Conservation (phyloP, 2,113 vertebrate genomes). For the Saimiri boliviensis region DNA sequence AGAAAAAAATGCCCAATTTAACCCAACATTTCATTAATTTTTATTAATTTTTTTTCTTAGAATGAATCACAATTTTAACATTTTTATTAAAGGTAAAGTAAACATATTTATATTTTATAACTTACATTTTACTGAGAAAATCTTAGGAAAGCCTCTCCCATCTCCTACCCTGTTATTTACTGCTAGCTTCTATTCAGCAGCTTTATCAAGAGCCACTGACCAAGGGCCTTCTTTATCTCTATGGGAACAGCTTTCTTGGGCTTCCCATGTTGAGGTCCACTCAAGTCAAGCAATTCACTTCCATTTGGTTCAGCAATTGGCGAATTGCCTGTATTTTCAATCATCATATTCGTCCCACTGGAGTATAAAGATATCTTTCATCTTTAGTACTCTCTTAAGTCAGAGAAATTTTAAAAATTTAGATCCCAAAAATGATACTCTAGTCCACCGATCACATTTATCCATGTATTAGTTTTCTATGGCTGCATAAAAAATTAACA, state of each 20-base stretch:
- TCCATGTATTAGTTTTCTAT: neutral
- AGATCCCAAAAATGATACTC: neutral
- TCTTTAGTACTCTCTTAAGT: neutral
- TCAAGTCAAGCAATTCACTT: neutral
- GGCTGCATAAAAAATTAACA: neutral
- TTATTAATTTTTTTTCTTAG: neutral
- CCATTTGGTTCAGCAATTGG: neutral
- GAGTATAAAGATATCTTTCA: neutral
- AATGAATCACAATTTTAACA: neutral
- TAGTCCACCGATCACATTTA: neutral
- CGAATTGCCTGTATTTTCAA: neutral
- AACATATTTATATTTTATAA: neutral
- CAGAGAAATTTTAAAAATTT: neutral
- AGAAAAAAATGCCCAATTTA: neutral
- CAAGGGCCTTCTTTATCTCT: neutral
- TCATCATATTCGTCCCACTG: neutral
- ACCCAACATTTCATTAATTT: neutral
- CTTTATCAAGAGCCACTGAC: neutral
- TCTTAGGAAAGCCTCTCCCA: neutral
- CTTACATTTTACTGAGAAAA: neutral
- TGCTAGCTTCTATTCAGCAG: neutral
- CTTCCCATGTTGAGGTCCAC: neutral
- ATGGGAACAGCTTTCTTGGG: neutral
- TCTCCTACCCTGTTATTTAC: neutral
- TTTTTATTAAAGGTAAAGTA: constrained; percentile 25